Evolutionary conservation across 2,113 vertebrate genomes (phyloP), one percentile per base, ranked within the genome.

Genomic region (Cichladusa arquata): DNA sequence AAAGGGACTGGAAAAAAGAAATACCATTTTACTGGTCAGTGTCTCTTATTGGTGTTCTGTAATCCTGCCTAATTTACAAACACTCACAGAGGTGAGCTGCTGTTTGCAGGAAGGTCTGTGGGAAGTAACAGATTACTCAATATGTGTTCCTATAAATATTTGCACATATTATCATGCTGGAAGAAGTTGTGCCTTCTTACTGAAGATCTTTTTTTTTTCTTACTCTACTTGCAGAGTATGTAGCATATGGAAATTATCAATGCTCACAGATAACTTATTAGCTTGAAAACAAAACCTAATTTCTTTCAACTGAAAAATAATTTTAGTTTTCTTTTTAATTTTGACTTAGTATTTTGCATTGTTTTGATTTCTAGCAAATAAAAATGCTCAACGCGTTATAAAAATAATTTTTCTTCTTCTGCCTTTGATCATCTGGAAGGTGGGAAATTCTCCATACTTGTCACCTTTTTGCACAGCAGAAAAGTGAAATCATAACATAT

Each of bases 401-500:
- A 82, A 94, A 95, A 77, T 69, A 76, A 69, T 86, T 91, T 1
- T 34, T 74, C 16, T 81, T 80, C 51, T 81, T 90, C 36, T 67
- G 13, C 51, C 74, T 92, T 96, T 94, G 74, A 93, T 94, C 44
- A 28, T 78, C 42, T 74, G 54, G 26, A 83, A 74, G 42, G 67
- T 77, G 56, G 69, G 76, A 94, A 90, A 60, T 92, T 92, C 64
- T 95, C 76, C 33, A 44, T 92, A 67, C 22, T 86, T 93, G 42
- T 90, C 92, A 80, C 38, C 28, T 12, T 64, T 88, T 78, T 90
- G 58, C 78, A 56, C 42, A 88, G 64, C 20, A 88, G 51, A 92
- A 84, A 81, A 78, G 38, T 92, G 71, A 92, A 94, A 95, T 81
- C 29, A 84, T 83, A 94, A 86, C 88, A 93, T 56, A 90, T 94